Base-by-base conservation (phyloP, 2,113 vertebrate genomes). In the Cathartes aura region DNA sequence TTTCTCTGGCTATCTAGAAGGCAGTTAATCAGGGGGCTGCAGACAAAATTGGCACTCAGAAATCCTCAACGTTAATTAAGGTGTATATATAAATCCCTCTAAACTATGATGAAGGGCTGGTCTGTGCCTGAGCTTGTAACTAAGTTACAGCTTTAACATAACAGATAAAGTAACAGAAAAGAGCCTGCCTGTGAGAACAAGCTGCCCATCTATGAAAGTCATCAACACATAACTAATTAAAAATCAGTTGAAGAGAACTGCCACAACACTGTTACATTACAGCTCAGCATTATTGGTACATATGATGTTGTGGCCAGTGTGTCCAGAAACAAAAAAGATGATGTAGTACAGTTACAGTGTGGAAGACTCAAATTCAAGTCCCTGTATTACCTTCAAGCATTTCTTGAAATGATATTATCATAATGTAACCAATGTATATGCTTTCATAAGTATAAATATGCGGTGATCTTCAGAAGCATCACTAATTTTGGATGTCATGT, bases 1-100 rank as follows among this genome's bases (percentile, higher is more conserved):
- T 87, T 94, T 81, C 45, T 81, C 84, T 89, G 82, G 45, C 42
- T 76, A 12, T 34, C 22, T 71, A 84, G 24, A 58, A 90, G 10
- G 45, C 27, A 72, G 34, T 63, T 87, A 67, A 83, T 86, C 38
- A 71, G 74, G 7, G 14, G 42, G 48, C n/a, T 85, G 48, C 34
- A 63, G 70, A 63, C 13, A 85, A 79, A 79, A 92, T 3, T 11
- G 17, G 32, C 53, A 48, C 21, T 60, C 62, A 76, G 74, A 73
- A 72, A 86, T 68, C 45, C 53, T 76, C 24, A 48, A 26, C 24
- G 21, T 70, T 56, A 72, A 83, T 64, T 81, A 76, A 76, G 19
- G 9, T 76, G 6, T 45, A 53, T 7, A 5, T 56, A n/a, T 34
- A 92, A 92, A 86, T 43, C 24, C 27, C 30, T 62, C 34, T 45